A percentile compares a stretch with the other conserved stretches of the same genome.
These are phyloP conservation scores for Oryzias sinensis DNA, from an alignment of 2,797 vertebrate species.

Conservation along the genomic window DNA sequence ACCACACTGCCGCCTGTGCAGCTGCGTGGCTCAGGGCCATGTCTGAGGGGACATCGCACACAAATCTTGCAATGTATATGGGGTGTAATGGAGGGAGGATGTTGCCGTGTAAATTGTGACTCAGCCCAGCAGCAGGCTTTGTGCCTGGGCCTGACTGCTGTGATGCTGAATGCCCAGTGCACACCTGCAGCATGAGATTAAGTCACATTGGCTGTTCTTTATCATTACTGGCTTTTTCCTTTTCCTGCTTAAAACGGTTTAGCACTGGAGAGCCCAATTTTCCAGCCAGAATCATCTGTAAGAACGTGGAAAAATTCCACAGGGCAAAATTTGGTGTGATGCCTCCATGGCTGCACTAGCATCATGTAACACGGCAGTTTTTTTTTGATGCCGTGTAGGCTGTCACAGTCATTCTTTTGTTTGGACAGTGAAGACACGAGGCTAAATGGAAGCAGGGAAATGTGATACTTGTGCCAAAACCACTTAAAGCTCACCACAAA, in stretches of 20 bases:
- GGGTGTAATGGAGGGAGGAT: slow-evolving; percentile 23
- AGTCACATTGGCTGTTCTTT: not conserved
- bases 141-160: slow-evolving; percentile 14
- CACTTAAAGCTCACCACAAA: slow-evolving; percentile 43
- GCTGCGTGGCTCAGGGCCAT: slow-evolving; percentile 9
- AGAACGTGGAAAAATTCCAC: slow-evolving; percentile 40
- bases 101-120: slow-evolving; percentile 33
- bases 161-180: slow-evolving; percentile 28
- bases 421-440: slow-evolving; percentile 47
- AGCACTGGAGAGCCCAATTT: too few species aligned
- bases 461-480: slow-evolving; percentile 45
- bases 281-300: slow-evolving; percentile 31
- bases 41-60: slow-evolving; percentile 27
- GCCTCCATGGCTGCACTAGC: slow-evolving; percentile 37
- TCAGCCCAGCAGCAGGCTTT: slow-evolving; percentile 26
- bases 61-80: slow-evolving; percentile 23
- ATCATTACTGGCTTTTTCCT: too few species aligned
- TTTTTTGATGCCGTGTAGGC: slow-evolving; percentile 24
- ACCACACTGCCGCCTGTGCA: slow-evolving; percentile 5
- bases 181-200: slow-evolving; percentile 23
- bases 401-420: slow-evolving; percentile 39
- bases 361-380: slow-evolving; percentile 32
- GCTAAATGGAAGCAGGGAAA: slow-evolving; percentile 50
- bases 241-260: too few species aligned
- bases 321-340: slow-evolving; percentile 49